These are phyloP conservation scores for Peromyscus attwateri DNA, from an alignment of 2,797 vertebrate genomes.

Conservation along the genomic window DNA sequence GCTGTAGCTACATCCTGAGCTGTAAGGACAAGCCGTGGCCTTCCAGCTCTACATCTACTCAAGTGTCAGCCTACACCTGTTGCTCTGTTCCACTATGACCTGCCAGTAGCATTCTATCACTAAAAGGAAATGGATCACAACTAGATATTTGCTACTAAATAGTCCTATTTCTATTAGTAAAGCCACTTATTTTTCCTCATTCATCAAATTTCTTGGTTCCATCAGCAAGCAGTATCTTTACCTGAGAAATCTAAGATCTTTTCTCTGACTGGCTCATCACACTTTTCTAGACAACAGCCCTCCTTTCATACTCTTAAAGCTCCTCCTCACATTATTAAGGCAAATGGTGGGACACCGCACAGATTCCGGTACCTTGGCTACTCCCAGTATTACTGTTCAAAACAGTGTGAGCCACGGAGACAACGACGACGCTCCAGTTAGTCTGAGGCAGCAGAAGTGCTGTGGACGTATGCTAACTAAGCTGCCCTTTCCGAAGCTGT, in stretches of 20 bases:
- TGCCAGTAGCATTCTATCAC: not conserved
- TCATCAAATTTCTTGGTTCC: slow-evolving; percentile 41
- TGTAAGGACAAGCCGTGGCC: not conserved
- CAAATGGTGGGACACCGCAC: not conserved
- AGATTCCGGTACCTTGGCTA: not conserved
- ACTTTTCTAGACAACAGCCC: not conserved
- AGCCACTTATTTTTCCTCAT: not conserved
- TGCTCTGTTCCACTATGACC: not conserved
- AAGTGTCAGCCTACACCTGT: not conserved
- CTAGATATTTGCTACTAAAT: slow-evolving; percentile 29
- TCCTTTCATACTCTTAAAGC: slow-evolving; percentile 32
- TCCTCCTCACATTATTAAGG: not conserved
- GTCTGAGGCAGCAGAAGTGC: not conserved
- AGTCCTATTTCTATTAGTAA: slow-evolving; percentile 52
- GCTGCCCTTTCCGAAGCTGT: not conserved
- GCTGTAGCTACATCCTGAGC: not conserved
- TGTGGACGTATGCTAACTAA: not conserved
- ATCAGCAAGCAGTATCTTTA: slow-evolving; percentile 1
- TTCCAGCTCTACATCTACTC: not conserved
- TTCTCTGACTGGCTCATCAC: not conserved
- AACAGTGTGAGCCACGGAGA: not conserved
- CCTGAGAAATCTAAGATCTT: slow-evolving; percentile 22
- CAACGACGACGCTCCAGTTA: not conserved
- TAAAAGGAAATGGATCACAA: slow-evolving; percentile 7
- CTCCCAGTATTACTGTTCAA: not conserved